Base-by-base conservation (phyloP, 2,888 invertebrate species). In the Xanthostigma xanthostigma region DNA sequence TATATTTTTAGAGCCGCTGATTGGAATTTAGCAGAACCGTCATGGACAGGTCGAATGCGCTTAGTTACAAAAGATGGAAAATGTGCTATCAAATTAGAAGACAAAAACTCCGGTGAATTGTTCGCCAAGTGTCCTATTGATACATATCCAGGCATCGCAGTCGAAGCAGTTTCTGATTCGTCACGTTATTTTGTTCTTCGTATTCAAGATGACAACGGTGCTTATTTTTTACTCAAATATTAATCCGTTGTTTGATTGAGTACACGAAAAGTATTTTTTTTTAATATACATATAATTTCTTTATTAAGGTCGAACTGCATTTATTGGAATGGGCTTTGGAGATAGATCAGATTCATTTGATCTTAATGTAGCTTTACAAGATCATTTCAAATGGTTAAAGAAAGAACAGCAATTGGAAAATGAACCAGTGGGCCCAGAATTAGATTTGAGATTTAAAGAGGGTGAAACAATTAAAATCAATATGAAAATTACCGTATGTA, bases 401-500 rank as follows among this genome's bases (percentile, higher is more conserved):
- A 87, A 83, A 65, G 81, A 79, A 54, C 82, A 84, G 62, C 81
- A 85, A 66, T 79, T 85, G 53, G 83, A 79, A 60, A 85, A 87
- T 60, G 88, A 90, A 64, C 82, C 85, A 9, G 83, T 82, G 9
- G 79, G 79, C 51, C 86, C 84, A 54, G 84, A 91, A 58, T 71
- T 98, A 40, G 96, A 98, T 73, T 76, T 98, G 48, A 88, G 95
- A 44, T 97, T 99, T 65, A 99, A 99, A 64, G 97, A 97, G 62
- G 98, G 98, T 14, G 94, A 99, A 73, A 99, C 97, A 1, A 98
- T 99, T 56, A 97, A 94, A 72, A 95, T 98, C 52, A 98, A 96
- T 64, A 92, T 98, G 87, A 90, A 92, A 71, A 92, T 93, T 55
- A 89, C 91, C 54, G 91, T 91, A 73, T 67, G 72, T 60, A 46